A percentile compares a stretch with the other conserved stretches of the same genome.
Evolutionary conservation across 2,797 vertebrate genomes (phyloP).

Genomic region (Craterocephalus amniculus): DNA sequence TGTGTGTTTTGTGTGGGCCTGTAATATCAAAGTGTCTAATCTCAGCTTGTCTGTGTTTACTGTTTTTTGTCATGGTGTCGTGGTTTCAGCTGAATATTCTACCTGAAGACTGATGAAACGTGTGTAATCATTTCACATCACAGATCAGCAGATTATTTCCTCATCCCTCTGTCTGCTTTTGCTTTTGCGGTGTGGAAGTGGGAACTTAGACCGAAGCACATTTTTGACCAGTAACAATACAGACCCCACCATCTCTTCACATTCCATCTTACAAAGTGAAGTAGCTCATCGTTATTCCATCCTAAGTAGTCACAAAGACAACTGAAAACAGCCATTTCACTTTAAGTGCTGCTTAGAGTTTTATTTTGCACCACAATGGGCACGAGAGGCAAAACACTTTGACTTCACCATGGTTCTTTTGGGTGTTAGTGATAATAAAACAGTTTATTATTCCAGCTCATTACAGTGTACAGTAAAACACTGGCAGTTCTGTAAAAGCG

Average conservation of each 20-base stretch:
- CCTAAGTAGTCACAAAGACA: conserved; percentile 3
- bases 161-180: not conserved
- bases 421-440: not conserved
- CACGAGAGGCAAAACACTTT: conserved; percentile 4
- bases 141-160: conserved; percentile 12
- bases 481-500: not conserved
- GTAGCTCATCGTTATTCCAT: conserved; percentile 10
- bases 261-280: conserved; percentile 28
- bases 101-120: not conserved
- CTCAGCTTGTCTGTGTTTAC: not conserved
- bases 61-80: not conserved
- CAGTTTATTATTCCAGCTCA: not conserved
- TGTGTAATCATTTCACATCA: conserved; percentile 8
- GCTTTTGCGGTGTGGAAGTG: conserved; percentile 27
- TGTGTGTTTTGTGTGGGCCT: conserved; percentile 18
- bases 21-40: conserved; percentile 5
- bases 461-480: not conserved
- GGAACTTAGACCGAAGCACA: conserved; percentile 32
- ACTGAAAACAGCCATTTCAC: conserved; percentile 1
- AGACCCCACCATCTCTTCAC: conserved; percentile 26
- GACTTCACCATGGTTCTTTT: conserved; percentile 12
- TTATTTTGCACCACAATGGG: conserved; percentile 14
- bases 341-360: conserved; percentile 26
- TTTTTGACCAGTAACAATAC: conserved; percentile 45
- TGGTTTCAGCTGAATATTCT: conserved; percentile 11